These are phyloP conservation scores for Cantharis nigra DNA, from an alignment of 2,888 invertebrate genomes.

Conservation along the genomic window DNA sequence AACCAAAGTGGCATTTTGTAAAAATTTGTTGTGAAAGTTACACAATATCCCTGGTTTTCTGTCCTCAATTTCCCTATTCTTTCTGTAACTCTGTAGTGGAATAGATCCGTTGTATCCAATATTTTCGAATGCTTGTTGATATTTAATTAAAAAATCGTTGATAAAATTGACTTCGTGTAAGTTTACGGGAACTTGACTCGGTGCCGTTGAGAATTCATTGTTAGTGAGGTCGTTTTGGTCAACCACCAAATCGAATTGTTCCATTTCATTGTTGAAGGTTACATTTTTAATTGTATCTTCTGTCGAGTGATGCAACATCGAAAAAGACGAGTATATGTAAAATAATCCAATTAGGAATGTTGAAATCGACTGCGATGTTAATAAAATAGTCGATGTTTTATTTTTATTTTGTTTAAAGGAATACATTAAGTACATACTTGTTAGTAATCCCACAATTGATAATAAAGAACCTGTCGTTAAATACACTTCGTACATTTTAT, in stretches of 20 bases:
- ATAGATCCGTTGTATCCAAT: neutral
- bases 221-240: neutral
- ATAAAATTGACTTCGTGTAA: neutral
- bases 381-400: slow-evolving; percentile 33
- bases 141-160: neutral
- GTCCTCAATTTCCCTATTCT: neutral
- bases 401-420: slow-evolving; percentile 37
- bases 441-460: slow-evolving; percentile 39
- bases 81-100: neutral
- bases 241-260: neutral
- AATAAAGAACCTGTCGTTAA: slow-evolving; percentile 44
- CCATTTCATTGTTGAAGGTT: neutral
- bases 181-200: neutral
- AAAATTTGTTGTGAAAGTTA: slow-evolving; percentile 36
- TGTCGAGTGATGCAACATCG: neutral
- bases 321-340: slow-evolving; percentile 41
- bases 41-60: neutral
- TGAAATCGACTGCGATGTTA: slow-evolving; percentile 45
- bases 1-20: slow-evolving; percentile 45
- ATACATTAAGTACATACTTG: slow-evolving; percentile 42
- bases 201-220: neutral
- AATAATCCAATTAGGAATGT: slow-evolving; percentile 48
- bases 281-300: neutral
- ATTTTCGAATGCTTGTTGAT: neutral
- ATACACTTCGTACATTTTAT: slow-evolving; percentile 47